Evolutionary conservation across 2,797 vertebrate genomes (phyloP).

Genomic region (Amblyraja radiata): DNA sequence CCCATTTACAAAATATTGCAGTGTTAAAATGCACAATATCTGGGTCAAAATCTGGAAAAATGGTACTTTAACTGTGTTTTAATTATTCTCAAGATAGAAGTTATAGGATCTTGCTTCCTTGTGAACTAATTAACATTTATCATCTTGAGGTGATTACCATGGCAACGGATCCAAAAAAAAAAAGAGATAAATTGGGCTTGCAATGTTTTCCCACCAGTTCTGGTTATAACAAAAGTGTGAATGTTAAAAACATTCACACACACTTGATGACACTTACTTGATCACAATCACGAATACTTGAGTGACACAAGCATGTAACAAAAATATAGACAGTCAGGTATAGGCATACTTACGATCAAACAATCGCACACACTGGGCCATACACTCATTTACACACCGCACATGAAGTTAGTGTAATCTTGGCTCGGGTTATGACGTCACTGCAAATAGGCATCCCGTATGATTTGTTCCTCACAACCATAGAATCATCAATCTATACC

Average conservation of each 20-base stretch:
- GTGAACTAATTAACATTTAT: slow-evolving; percentile 32
- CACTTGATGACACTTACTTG: background rate
- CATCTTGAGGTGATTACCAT: slow-evolving; percentile 23
- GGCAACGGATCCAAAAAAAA: slow-evolving; percentile 24
- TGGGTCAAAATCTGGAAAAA: background rate
- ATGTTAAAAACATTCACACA: background rate
- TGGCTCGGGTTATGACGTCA: slow-evolving; percentile 51
- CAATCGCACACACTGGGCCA: background rate
- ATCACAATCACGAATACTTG: background rate
- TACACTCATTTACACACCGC: background rate
- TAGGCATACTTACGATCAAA: background rate
- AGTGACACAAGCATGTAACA: background rate
- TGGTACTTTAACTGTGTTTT: background rate
- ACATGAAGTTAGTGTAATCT: slow-evolving; percentile 50
- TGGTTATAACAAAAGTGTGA: background rate
- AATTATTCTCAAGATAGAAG: background rate
- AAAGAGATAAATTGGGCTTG: background rate
- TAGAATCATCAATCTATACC: too few species aligned
- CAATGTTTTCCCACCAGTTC: background rate
- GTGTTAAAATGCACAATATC: background rate
- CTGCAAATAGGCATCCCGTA: slow-evolving; percentile 51
- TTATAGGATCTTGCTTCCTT: background rate
- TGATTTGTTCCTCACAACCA: slow-evolving; percentile 44
- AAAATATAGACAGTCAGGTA: background rate
- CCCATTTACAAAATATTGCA: background rate